Evolutionary conservation across 2,113 vertebrate species (phyloP).

Genomic region (Dryoscopus gambensis): DNA sequence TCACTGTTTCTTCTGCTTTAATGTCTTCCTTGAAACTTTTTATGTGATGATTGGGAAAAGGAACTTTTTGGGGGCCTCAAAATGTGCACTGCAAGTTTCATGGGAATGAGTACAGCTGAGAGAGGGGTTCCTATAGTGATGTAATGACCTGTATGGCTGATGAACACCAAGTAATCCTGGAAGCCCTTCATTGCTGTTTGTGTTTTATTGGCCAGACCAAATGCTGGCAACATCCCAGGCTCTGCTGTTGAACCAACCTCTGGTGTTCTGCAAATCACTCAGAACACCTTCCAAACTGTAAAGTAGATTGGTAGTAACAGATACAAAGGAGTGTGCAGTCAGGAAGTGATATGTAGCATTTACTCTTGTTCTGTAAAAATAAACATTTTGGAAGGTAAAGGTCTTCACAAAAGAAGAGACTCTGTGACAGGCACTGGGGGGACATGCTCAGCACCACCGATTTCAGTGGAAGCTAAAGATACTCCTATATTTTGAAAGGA

Average conservation of each 20-base stretch:
- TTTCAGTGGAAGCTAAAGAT: neutral
- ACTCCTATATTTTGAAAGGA: neutral
- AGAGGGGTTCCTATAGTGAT: neutral
- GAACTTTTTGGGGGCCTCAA: neutral
- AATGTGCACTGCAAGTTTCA: neutral
- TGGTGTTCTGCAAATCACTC: neutral
- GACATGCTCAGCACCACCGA: neutral
- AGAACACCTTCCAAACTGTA: neutral
- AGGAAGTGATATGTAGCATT: neutral
- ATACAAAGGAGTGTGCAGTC: neutral
- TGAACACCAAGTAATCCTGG: neutral
- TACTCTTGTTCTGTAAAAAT: neutral
- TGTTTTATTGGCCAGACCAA: neutral
- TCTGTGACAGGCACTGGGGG: neutral
- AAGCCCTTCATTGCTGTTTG: neutral
- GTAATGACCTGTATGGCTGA: neutral
- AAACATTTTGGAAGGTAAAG: neutral
- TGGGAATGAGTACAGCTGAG: neutral
- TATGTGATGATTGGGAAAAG: neutral
- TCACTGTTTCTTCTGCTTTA: neutral
- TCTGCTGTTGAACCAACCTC: neutral
- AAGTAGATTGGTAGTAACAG: neutral
- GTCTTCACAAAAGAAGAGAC: neutral
- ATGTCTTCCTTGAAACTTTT: neutral
- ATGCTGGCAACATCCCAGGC: neutral